Evolutionary conservation across 2,888 invertebrate species (phyloP), one percentile per base, ranked within the genome.

Genomic region (Drosophila neotestacea): DNA sequence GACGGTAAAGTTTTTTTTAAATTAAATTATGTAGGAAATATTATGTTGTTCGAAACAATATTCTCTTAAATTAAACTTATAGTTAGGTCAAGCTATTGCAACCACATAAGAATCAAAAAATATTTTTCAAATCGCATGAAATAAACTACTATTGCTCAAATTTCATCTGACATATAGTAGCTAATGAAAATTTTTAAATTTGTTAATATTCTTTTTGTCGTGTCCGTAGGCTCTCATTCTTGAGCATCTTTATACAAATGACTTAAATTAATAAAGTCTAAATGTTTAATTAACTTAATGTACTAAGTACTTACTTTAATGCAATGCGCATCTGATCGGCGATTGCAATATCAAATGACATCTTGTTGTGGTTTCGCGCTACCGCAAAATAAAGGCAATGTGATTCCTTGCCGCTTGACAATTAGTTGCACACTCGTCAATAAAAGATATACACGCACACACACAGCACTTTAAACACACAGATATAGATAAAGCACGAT

Each of bases 291-390:
- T 11, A 42, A 47, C 30, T 36, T 6, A 30, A 55, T 55, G 27
- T 10, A 11, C 1, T 2, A 13, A 22, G 1, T 4, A 87, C 90
- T 91, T 78, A 92, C 91, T 88, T 91, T 64, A 91, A 74, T 13
- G 90, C 92, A 61, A 92, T 82, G 66, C 91, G 91, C 89, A 92
- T 87, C 72, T 91, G 91, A 81, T 92, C 92, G 41, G 89, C 90
- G 56, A 92, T 83, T n/a, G 91, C 86, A 73, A 92, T 90, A 82
- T 91, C 87, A 61, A 92, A 91, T 72, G 91, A 89, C 91, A 91
- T 91, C 50, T 73, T 74, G 70, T 32, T 69, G 56, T 44, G 63
- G 54, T 76, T 68, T 22, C 48, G 50, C 47, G 70, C 38, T 60
- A 58, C 46, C 56, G 44, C 62, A 41, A 54, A 52, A 32, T 10